Percentiles rank a stretch among this genome's conserved stretches.
Evolutionary conservation across 2,113 vertebrate species (phyloP).

Genomic region (Asarcornis scutulata): DNA sequence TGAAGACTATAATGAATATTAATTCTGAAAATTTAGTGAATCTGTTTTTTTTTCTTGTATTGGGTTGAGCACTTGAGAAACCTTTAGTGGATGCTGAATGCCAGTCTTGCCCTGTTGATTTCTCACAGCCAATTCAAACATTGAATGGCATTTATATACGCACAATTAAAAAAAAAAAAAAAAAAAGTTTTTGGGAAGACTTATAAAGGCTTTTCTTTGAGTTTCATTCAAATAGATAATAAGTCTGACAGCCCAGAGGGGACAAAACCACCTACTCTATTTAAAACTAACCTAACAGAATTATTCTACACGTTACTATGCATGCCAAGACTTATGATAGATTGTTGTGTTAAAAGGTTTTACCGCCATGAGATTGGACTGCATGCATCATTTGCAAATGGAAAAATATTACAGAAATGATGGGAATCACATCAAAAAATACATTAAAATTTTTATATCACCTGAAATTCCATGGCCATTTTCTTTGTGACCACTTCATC

Average conservation of each 20-base stretch:
- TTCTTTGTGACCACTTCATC: background rate
- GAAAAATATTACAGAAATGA: background rate
- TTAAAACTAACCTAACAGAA: background rate
- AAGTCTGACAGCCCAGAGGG: background rate
- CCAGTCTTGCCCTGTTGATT: background rate
- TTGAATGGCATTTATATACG: background rate
- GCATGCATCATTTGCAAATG: background rate
- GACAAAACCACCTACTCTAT: background rate
- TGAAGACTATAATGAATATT: background rate
- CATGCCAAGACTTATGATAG: background rate
- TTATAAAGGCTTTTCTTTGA: background rate
- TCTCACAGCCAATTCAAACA: background rate
- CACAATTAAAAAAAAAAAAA: rapidly evolving
- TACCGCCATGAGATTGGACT: background rate
- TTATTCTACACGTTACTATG: background rate
- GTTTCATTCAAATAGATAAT: background rate
- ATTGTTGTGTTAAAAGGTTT: background rate
- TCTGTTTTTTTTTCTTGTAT: background rate
- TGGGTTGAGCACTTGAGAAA: background rate
- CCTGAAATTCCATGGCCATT: background rate
- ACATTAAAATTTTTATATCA: background rate
- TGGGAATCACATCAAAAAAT: background rate
- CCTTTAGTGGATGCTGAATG: background rate
- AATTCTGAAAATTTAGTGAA: background rate
- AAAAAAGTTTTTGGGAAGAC: background rate